Evolutionary conservation across 2,888 invertebrate genomes (phyloP), one percentile per base, ranked within the genome.

Genomic region (Nomada fucata): DNA sequence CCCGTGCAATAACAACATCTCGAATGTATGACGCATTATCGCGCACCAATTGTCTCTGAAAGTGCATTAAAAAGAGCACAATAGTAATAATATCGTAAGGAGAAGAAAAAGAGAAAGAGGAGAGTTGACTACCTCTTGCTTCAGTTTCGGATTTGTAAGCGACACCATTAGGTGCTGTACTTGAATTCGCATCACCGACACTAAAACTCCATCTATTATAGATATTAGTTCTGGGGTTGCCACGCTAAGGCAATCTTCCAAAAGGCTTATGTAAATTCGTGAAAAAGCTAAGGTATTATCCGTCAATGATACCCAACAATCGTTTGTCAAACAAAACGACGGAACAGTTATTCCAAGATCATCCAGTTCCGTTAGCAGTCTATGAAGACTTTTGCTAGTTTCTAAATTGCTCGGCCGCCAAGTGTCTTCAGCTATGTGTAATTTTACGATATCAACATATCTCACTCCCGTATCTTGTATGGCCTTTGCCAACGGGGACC

Each of bases 381-480:
- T 93, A 9, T 90, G 84, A 60, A 92, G 83, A 83, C 91, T 93
- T 71, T 93, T 91, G 69, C 76, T 96, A 10, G 96, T 96, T 88
- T 96, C 96, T 92, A 97, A 95, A 93, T 98, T 97, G 71, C 96
- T 95, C 0, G 97, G 97, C 52, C 96, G 96, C 98, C 98, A 98
- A 85, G 96, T 96, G 91, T 98, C 98, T 93, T 98, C 98, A 72
- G 96, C 94, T 9, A 96, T 95, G 89, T 96, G 95, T 76, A 96
- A 94, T 93, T 97, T 97, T 88, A 98, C 96, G 0, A 97, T 97
- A 92, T 98, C 98, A 23, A 97, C 95, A 86, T 97, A 95, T 92
- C 97, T 98, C 86, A 97, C 97, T 87, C 96, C 96, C 64, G 97
- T 96, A 89, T 98, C 97, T 88, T 95, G 95, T 79, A 98, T 94